Evolutionary conservation across 2,113 vertebrate genomes (phyloP), one percentile per base, ranked within the genome.

Genomic region (Dissostichus mawsoni): DNA sequence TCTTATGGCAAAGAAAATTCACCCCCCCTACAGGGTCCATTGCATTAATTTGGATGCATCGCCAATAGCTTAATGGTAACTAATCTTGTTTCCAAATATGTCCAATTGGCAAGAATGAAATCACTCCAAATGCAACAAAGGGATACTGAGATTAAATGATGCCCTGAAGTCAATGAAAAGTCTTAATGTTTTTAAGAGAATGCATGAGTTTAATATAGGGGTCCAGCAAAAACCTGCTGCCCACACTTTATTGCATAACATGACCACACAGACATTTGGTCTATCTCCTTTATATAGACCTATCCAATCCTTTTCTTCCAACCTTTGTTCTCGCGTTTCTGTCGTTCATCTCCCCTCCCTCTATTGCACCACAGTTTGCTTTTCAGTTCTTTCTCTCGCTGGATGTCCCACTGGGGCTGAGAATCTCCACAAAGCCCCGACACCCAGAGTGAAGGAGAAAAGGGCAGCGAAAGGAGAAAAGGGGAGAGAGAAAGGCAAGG

Each of bases 361-460:
- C 63, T 33, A 47, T 18, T 61, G 63, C 47, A 72, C 69, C 45
- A 67, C 77, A 86, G 80, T 91, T 91, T 89, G 87, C 82, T 87
- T 91, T 88, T 67, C 67, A 87, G 70, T 48, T 61, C 73, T 87
- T 87, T 90, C 80, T 83, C 58, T 72, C 18, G 3, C 57, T 84
- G 74, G 74, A 89, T 82, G 78, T 88, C 88, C 89, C 85, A 89
- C 89, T 77, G 84, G 89, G 75, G 23, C 89, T 62, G 84, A 82
- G 81, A 80, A 76, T 67, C 78, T 84, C 85, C 84, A 91, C 89
- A 92, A 91, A 90, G 87, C 80, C 76, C 70, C 25, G 53, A 85
- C 66, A 89, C 90, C 84, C 86, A 84, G 77, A 90, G 90, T 36
- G 86, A 90, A 80, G 80, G 79, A 90, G 82, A 87, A 90, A 91